A percentile compares a stretch with the other conserved stretches of the same genome.
Evolutionary conservation across 2,113 vertebrate genomes (phyloP).

Genomic region (Halichoeres trimaculatus): DNA sequence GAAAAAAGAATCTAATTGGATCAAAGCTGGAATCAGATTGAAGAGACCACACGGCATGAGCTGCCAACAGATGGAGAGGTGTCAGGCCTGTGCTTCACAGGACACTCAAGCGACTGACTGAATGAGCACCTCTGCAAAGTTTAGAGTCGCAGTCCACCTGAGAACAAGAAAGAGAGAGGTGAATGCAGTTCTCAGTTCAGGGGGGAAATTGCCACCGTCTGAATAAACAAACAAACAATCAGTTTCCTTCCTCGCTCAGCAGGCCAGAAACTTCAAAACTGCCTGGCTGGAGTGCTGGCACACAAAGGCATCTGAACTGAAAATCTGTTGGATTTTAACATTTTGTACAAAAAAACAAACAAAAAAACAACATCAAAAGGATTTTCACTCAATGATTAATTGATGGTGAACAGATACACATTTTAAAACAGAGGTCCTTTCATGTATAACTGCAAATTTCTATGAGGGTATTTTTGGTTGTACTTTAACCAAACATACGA

Average conservation of each 20-base stretch:
- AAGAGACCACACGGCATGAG: slow-evolving; percentile 35
- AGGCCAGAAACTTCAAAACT: slow-evolving; percentile 67
- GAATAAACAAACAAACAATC: slow-evolving; percentile 78
- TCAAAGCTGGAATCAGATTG: slow-evolving; percentile 45
- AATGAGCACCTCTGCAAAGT: slow-evolving; percentile 28
- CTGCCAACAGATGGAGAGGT: slow-evolving; percentile 63
- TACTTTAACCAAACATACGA: not conserved
- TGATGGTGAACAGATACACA: slow-evolving; percentile 15
- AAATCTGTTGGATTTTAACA: slow-evolving; percentile 24
- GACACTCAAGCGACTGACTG: slow-evolving; percentile 3
- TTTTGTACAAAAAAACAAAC: not conserved
- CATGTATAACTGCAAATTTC: not conserved
- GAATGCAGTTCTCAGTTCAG: slow-evolving; percentile 59
- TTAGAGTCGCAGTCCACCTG: slow-evolving; percentile 33
- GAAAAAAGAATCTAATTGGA: slow-evolving; percentile 17
- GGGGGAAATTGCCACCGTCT: slow-evolving; percentile 73
- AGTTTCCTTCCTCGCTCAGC: slow-evolving; percentile 63
- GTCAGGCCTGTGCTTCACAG: slow-evolving; percentile 38
- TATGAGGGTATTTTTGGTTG: slow-evolving; percentile 6
- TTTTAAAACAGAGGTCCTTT: not conserved
- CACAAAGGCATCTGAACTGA: slow-evolving; percentile 28
- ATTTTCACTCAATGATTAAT: slow-evolving; percentile 5
- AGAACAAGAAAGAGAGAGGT: slow-evolving; percentile 44
- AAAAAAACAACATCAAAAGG: not conserved
- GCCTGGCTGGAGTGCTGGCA: slow-evolving; percentile 17